Base-by-base conservation (phyloP, 2,797 vertebrate genomes). In the Tadarida brasiliensis region DNA sequence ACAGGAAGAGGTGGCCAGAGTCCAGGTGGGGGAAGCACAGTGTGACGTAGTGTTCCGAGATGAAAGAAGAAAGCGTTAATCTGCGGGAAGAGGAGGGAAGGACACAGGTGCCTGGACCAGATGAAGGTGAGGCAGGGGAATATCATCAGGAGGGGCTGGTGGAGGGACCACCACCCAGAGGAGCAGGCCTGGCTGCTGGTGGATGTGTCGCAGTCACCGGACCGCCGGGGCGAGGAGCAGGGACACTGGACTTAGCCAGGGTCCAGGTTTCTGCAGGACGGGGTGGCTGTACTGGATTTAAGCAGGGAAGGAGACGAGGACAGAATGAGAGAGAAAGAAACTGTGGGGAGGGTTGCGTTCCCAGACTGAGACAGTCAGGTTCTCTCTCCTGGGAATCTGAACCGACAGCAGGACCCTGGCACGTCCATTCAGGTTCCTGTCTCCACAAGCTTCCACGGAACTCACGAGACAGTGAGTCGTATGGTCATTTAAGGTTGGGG, bases 341-440 rank as follows among this genome's bases (percentile, higher is more conserved):
- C n/a, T 2, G 7, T 11, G 54, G 35, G 68, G 47, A 35, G 12
- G 2, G 19, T 0, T n/a, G 35, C 0, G 2, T 54, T 35, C 44
- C 78, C 44, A 49, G 12, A 54, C 15, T 1, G 17, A 39, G 28
- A 30, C 30, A 59, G 54, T 24, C 30, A 15, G 28, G 63, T 1
- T 26, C 65, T 26, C 61, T 33, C 65, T 73, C 89, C 89, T 30
- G 89, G 67, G 56, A 39, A 63, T 49, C 7, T 33, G 4, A 49
- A 49, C 28, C 17, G 7, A 11, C 30, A 39, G 67, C 17, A 70
- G 59, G 28, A 39, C n/a, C 19, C 11, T 11, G 6, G 12, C 33
- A 47, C 1, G 20, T 0, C 0, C 8, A 28, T 9, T 35, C 44
- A 19, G 12, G 30, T 61, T 35, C 30, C 11, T 19, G 15, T 24